Conservation (phyloP, 64 coral and sea anemone genomes). For the Anthopleura sola region DNA sequence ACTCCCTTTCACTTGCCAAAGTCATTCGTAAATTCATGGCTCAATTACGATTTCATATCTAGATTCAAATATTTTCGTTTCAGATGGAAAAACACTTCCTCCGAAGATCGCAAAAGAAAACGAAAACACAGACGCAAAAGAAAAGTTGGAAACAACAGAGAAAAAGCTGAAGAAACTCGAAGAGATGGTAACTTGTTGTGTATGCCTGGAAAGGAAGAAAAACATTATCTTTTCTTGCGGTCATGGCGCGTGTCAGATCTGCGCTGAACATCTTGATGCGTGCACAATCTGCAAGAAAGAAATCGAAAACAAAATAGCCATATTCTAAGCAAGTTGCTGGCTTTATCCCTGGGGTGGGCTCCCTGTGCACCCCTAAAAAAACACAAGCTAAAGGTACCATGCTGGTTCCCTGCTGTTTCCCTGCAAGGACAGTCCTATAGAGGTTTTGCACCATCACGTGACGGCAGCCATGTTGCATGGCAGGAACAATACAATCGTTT, state of each 20-base stretch:
- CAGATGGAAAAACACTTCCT: not conserved
- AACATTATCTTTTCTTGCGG: slow-evolving; percentile 56
- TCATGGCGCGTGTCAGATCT: slow-evolving; percentile 45
- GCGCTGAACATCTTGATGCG: slow-evolving; percentile 33
- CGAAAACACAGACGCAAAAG: not conserved
- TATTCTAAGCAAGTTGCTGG: slow-evolving; percentile 32
- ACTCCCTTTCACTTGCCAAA: not conserved
- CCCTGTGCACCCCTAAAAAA: no score
- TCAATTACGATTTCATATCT: not conserved
- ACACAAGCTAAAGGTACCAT: no score
- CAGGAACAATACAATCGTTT: no score
- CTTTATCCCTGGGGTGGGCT: not conserved
- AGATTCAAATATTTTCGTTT: not conserved
- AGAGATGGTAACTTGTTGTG: slow-evolving; percentile 48
- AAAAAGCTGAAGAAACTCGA: slow-evolving; percentile 48
- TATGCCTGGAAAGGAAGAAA: slow-evolving; percentile 40
- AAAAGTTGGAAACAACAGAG: slow-evolving; percentile 22
- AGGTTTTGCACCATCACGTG: no score
- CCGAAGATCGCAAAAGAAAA: not conserved
- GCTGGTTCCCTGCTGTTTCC: no score
- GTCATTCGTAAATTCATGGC: no score
- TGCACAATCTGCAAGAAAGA: slow-evolving; percentile 51
- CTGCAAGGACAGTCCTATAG: no score
- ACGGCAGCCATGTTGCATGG: no score
- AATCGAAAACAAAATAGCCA: slow-evolving; percentile 50